phyloP scores from a whole-genome alignment of 1,140 invertebrate species.

The Trissolcus basalis region DNA sequence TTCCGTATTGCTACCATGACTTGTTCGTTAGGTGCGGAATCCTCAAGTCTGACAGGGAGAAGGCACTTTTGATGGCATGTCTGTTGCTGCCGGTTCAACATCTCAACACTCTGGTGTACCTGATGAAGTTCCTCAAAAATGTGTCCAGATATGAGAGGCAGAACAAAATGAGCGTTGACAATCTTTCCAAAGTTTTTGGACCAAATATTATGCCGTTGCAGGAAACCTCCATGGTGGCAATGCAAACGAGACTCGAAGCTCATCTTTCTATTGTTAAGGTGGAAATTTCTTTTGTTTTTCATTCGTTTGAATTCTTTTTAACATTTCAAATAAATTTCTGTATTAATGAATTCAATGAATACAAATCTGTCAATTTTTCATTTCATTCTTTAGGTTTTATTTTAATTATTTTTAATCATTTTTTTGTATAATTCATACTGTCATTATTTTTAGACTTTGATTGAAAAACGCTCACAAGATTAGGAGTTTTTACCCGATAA shows the following conservation, averaged over 20 bases:
- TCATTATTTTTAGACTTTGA: conserved; percentile 79
- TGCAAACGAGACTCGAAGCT: conserved; percentile 79
- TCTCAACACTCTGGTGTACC: conserved; percentile 82
- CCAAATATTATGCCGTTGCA: conserved; percentile 88
- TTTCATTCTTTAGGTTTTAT: no score
- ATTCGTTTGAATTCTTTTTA: no score
- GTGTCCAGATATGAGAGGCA: conserved; percentile 79
- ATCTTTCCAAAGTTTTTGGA: conserved; percentile 87
- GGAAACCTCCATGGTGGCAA: conserved; percentile 78
- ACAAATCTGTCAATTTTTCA: no score
- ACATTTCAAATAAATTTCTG: no score
- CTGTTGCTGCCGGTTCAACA: conserved; percentile 80
- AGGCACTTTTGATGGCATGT: conserved; percentile 80
- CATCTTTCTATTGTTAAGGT: conserved; percentile 69
- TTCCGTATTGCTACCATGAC: conserved; percentile 84
- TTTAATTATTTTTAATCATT: no score
- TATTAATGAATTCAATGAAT: no score
- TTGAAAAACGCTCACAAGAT: conserved; percentile 84
- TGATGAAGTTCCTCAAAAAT: conserved; percentile 81
- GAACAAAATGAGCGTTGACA: conserved; percentile 89
- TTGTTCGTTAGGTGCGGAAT: conserved; percentile 83
- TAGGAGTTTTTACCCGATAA: conserved; percentile 83
- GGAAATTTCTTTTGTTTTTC: conserved; percentile 6
- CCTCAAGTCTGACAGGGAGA: conserved; percentile 68
- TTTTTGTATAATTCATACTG: no score